These are phyloP conservation scores for Heloderma charlesbogerti DNA, from an alignment of 2,113 vertebrate species.

Conservation along the genomic window DNA sequence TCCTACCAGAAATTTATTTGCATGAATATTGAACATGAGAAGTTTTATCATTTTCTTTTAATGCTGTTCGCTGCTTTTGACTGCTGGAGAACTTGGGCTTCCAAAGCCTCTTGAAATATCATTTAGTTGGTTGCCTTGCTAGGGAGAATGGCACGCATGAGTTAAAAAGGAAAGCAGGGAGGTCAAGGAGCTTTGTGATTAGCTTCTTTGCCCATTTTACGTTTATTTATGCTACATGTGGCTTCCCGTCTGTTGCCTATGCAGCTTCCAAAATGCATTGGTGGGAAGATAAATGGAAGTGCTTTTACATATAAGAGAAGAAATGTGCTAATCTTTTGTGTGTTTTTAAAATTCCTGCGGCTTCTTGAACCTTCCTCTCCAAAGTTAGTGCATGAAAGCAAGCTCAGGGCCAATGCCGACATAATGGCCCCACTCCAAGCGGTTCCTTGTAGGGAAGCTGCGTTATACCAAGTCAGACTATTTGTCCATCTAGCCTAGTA, in stretches of 20 bases:
- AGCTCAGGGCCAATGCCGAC: neutral
- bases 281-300: conserved; percentile 68
- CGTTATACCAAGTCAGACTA: too few species aligned
- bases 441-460: too few species aligned
- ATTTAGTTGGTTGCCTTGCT: conserved; percentile 64
- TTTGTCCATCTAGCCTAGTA: too few species aligned
- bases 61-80: conserved; percentile 68
- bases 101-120: conserved; percentile 48
- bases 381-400: neutral
- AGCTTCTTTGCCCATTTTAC: conserved; percentile 72
- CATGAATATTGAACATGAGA: conserved; percentile 55
- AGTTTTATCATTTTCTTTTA: conserved; percentile 59
- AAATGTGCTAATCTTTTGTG: neutral
- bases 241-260: conserved; percentile 63
- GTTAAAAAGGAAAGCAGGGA: conserved; percentile 72
- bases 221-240: conserved; percentile 69
- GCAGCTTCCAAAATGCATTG: conserved; percentile 65
- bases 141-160: conserved; percentile 64
- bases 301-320: neutral
- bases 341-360: neutral
- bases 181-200: conserved; percentile 73
- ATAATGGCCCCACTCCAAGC: too few species aligned
- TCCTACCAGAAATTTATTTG: conserved; percentile 57
- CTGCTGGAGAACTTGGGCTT: conserved; percentile 66
- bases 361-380: neutral